Evolutionary conservation across 2,113 vertebrate species (phyloP), one percentile per base, ranked within the genome.

Genomic region (Setophaga kirtlandii): DNA sequence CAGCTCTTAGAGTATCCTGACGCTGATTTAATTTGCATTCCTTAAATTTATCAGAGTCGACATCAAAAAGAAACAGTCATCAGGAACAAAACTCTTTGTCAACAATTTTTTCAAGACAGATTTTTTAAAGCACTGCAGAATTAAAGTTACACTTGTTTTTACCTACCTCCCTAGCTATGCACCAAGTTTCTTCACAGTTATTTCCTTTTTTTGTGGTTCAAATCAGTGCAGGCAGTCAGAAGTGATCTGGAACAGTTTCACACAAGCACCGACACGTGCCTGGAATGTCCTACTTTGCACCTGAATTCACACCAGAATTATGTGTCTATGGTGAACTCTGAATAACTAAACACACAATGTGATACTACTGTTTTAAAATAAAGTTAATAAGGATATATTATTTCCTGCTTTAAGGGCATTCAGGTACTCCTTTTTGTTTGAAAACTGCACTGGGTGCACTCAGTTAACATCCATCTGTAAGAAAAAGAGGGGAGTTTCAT

Each of bases 381-480:
- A 65, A 23, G 23, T 60, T 75, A 65, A 13, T 69, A 56, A 56
- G 22, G 21, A 18, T 25, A 64, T 83, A 52, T 15, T 73, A 13
- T 71, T 87, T 87, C 35, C 60, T 59, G 39, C 33, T 89, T 82
- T 60, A 63, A 87, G 10, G 56, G 46, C 23, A 79, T 68, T 31
- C 11, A 71, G 15, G 69, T 94, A 78, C 21, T 86, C 12, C 37
- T 81, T 83, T 76, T 62, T 87, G 46, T 96, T 77, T 92, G 77
- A 89, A 82, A 92, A 87, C 42, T 84, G 31, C 35, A 49, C 56
- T 91, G 76, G 68, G 73, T 90, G 77, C 41, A 87, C 44, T 81
- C 76, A 78, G 62, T 78, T 52, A 88, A 63, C 52, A 92, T 44
- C 55, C 35, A 55, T 19, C 50, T 35, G 12, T 78, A 93, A 59